Evolutionary conservation across 2,888 invertebrate genomes (phyloP), one percentile per base, ranked within the genome.

Genomic region (Tenthredo notha): DNA sequence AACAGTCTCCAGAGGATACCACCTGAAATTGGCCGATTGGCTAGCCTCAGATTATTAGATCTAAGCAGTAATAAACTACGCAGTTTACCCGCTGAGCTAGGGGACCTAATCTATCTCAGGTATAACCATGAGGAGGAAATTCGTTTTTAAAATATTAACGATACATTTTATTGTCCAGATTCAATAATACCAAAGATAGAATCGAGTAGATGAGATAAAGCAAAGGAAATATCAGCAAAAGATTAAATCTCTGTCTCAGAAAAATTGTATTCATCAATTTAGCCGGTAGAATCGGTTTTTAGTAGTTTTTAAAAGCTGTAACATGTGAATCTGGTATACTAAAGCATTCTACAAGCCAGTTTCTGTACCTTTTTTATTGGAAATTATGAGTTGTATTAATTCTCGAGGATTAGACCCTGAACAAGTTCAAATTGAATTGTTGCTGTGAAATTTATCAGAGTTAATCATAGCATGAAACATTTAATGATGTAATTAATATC

Each of bases 81-180:
- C 88, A 97, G 97, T 93, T 95, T 99, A 94, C 99, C 99, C 87
- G 97, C 98, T 84, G 99, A 99, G 95, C 95, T 99, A 84, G 99
- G 99, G 86, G 99, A 99, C 94, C 96, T 99, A 92, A 97, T 98
- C 94, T 97, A 98, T 93, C 96, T 99, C 92, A 97, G 97, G 98
- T 98, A 93, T 90, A 88, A 21, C 5, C 12, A 47, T 75, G 10
- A 25, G 40, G 29, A 72, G 2, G 37, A n/a, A 25, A 1, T 9
- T 58, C 2, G 21, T 25, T 61, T 12, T 25, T 4, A 0, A 61
- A 1, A 0, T 2, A 10, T 61, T 25, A 12, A 25, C 2, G 3
- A 25, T 1, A 7, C n/a, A n/a, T n/a, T n/a, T 86, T 70, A 72
- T 29, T 67, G 10, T 10, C 12, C 50, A 5, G 50, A 5, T 18